Evolutionary conservation across 2,797 vertebrate genomes (phyloP), one percentile per base, ranked within the genome.

Genomic region (Halcyon smyrnensis): DNA sequence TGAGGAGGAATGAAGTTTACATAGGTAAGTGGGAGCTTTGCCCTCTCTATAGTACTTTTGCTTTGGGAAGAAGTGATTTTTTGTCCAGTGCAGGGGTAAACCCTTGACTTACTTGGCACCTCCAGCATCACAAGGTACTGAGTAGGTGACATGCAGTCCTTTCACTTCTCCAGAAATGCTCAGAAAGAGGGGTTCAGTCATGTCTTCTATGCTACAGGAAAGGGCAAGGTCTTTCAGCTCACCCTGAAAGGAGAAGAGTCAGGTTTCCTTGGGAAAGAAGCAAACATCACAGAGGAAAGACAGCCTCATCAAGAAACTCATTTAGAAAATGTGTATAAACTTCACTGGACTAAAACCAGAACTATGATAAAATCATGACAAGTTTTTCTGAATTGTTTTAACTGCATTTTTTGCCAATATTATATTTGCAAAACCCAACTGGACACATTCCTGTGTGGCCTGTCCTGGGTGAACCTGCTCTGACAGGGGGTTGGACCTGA

Each of bases 131-230:
- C 18, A 6, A 17, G 97, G 97, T 62, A 99, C 14, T 0, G 97
- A 96, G 80, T 99, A 99, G 39, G 97, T 98, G 85, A 99, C 98
- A 1, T 91, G 96, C 27, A 99, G 98, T 14, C 95, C 98, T 96
- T 98, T 98, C 57, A 98, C 97, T 91, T 98, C 98, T 87, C 98
- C 98, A 43, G 96, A 96, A 87, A 99, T 97, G 28, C 95, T 95
- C 62, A 99, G 95, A 62, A 98, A 95, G 59, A 99, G 98, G 6
- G 98, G 98, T 19, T 98, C 97, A 80, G 83, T 94, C 98, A 99
- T 99, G 70, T 98, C 99, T 91, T 98, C 97, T 88, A 99, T 97
- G 15, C 98, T 96, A 95, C 99, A 99, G 75, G 97, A 93, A 63
- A 99, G 98, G 41, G 43, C 85, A 46, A 99, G 97, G 15, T 98